Evolutionary conservation across 2,888 invertebrate species (phyloP), one percentile per base, ranked within the genome.

Genomic region (Temnothorax rugatulus): DNA sequence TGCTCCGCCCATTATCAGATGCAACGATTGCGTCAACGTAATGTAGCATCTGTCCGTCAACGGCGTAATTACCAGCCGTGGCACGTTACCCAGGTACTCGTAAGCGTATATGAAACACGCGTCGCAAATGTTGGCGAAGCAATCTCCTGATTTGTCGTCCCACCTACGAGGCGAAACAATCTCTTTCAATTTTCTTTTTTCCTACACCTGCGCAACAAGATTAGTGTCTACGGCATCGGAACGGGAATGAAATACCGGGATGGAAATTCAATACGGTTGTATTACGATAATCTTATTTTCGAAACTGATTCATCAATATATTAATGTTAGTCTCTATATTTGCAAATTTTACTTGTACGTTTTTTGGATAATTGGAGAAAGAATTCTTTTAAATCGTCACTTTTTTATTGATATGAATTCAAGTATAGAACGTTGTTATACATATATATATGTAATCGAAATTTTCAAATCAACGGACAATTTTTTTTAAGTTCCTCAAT

Each of bases 1-100:
- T 1, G 99, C 99, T n/a, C 99, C 99, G 74, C 99, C 99, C 99
- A 99, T 99, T 85, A 98, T 96, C 91, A 99, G 96, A 95, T 99
- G 99, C 54, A 98, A 96, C 64, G 98, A 98, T 97, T 98, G 98
- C 0, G 99, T 99, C 84, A 99, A 95, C 0, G 99, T 99, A 86
- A 99, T 99, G 95, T 99, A 99, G 94, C 99, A 99, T 87, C 99
- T 97, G 96, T 99, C 99, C 47, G 99, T 99, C 59, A 99, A 95
- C 0, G 99, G 99, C 2, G 99, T 99, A 91, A 99, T 99, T 44
- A 99, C 99, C 77, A 99, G 96, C 84, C 99, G 96, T 0, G 99
- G 98, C 1, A 98, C 98, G 94, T 99, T 99, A 3, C 99, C 99
- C 86, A 99, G 96, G 95, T 99, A 99, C 94, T 99, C 99, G 93